A percentile compares a stretch with the other conserved stretches of the same genome.
Conservation (phyloP, 2,888 invertebrate species). For the Aproaerema taeniolella region DNA sequence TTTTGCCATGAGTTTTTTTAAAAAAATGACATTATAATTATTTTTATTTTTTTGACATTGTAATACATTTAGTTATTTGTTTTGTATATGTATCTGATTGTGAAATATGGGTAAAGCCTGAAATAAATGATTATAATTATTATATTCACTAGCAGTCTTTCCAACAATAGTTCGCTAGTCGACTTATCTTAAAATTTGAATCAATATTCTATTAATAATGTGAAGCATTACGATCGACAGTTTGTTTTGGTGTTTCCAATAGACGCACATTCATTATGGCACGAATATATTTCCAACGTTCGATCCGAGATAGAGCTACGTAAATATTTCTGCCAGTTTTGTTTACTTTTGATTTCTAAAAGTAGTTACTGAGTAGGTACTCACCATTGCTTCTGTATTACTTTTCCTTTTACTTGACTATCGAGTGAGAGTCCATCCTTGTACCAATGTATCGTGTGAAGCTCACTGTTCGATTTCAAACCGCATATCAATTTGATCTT, state of each 20-base stretch:
- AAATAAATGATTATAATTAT: no score
- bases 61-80: no score
- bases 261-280: conserved; percentile 15
- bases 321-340: conserved; percentile 17
- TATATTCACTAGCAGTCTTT: no score
- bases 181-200: no score
- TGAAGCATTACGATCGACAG: conserved; percentile 35
- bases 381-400: conserved; percentile 48
- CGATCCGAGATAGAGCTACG: neutral
- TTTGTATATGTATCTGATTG: no score
- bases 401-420: conserved; percentile 27
- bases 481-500: conserved; percentile 58
- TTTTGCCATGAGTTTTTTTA: no score
- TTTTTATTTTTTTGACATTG: no score
- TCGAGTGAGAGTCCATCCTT: conserved; percentile 55
- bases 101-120: no score
- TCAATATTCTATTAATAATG: no score
- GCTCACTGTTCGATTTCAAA: conserved; percentile 34
- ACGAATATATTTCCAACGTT: neutral
- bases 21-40: no score
- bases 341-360: conserved; percentile 11
- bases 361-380: no score
- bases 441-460: conserved; percentile 51
- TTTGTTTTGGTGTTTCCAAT: conserved; percentile 44
- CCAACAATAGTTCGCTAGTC: no score